phyloP scores from a whole-genome alignment of 2,888 invertebrate genomes.

The Shargacucullia verbasci region DNA sequence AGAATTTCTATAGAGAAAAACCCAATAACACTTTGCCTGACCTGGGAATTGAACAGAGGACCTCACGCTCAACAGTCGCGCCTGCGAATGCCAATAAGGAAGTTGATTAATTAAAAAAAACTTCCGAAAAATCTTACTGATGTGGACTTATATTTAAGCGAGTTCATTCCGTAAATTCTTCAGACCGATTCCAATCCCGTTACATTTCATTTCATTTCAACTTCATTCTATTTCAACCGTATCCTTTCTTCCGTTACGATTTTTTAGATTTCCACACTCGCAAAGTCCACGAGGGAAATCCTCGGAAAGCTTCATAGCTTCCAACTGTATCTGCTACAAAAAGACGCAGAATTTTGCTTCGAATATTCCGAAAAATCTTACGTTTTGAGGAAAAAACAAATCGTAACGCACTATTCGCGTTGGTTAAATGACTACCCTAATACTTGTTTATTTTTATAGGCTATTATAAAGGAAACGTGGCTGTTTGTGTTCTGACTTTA shows the following conservation, averaged over 20 bases:
- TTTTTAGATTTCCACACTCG: slow-evolving; percentile 21
- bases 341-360: slow-evolving; percentile 13
- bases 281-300: slow-evolving; percentile 43
- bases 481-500: slow-evolving; percentile 32
- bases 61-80: too few species aligned
- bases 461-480: slow-evolving; percentile 46
- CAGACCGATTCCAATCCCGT: slow-evolving; percentile 8
- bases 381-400: slow-evolving; percentile 46
- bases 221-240: slow-evolving; percentile 15
- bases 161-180: background rate
- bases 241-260: slow-evolving; percentile 18
- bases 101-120: too few species aligned
- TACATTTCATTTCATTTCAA: slow-evolving; percentile 14
- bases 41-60: too few species aligned
- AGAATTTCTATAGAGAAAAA: too few species aligned
- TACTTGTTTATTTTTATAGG: slow-evolving; percentile 49
- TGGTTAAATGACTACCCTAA: slow-evolving; percentile 40
- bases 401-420: slow-evolving; percentile 38
- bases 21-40: too few species aligned
- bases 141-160: too few species aligned
- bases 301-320: slow-evolving; percentile 24
- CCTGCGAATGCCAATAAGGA: too few species aligned
- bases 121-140: too few species aligned
- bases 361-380: slow-evolving; percentile 21
- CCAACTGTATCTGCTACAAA: slow-evolving; percentile 16